These are phyloP conservation scores for Tretioscincus oriximinensis DNA, from an alignment of 2,113 vertebrate species.

Conservation along the genomic window DNA sequence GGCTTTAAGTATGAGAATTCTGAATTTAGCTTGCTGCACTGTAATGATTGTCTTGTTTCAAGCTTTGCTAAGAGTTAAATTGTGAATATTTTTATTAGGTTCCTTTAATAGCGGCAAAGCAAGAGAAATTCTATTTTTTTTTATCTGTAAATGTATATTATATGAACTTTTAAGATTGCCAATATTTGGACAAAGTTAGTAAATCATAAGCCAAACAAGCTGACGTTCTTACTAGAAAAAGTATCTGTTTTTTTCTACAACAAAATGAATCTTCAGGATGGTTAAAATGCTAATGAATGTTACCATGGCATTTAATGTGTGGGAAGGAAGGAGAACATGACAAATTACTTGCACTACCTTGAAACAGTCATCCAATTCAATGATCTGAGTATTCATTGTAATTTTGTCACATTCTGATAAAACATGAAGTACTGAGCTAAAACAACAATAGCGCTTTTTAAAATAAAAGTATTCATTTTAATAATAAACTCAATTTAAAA, in stretches of 20 bases:
- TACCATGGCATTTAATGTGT: background rate
- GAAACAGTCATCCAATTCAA: background rate
- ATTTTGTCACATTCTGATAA: background rate
- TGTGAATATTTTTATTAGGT: background rate
- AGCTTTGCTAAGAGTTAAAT: background rate
- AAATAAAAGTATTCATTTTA: background rate
- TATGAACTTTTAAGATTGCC: background rate
- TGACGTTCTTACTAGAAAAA: background rate
- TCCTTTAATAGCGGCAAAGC: too few species aligned
- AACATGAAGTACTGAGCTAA: background rate
- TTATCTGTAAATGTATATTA: background rate
- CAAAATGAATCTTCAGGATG: background rate
- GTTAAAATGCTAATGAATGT: background rate
- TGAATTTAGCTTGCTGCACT: background rate
- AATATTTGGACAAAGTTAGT: background rate
- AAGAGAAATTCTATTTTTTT: too few species aligned
- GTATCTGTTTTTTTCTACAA: background rate
- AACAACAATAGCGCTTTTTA: background rate
- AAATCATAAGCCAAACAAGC: background rate
- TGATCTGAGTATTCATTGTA: background rate
- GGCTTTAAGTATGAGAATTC: too few species aligned
- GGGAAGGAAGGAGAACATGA: background rate
- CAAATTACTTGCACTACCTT: background rate
- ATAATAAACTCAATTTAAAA: background rate
- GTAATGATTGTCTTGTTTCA: background rate